Evolutionary conservation across 2,113 vertebrate genomes (phyloP), one percentile per base, ranked within the genome.

Genomic region (Pituophis catenifer): DNA sequence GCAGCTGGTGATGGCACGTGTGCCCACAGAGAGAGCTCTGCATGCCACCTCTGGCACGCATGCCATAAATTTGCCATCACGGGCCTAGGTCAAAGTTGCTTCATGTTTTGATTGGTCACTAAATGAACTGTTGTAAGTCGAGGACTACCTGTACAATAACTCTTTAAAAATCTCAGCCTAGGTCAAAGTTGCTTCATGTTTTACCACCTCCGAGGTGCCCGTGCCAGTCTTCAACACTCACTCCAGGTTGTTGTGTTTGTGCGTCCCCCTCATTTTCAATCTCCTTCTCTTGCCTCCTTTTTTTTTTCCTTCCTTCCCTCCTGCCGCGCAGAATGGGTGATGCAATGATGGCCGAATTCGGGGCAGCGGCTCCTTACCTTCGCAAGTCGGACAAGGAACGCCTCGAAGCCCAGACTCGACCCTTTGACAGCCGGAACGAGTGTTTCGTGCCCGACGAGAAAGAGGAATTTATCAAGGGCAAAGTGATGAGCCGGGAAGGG

Each of bases 381-480:
- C 96, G 97, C 48, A 97, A 98, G 75, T 97, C 97, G 1, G 97
- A 98, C 88, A 97, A 96, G 94, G 97, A 98, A 89, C 95, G 97
- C 3, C 90, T 98, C 11, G 97, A 97, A 93, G 96, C 96, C 3
- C 97, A 98, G 90, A 98, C 97, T 44, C 95, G 97, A 53, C 88
- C 94, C n/a, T 98, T 98, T 0, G 97, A 98, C 93, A 93, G 97
- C 94, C 98, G 98, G 91, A 98, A 95, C 53, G 97, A 98, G 11
- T 97, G 97, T 58, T 99, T 98, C 6, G 98, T 99, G 59, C 97
- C 98, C 0, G 98, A 99, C 90, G 96, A 98, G 9, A 98, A 98
- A 90, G 97, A 98, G n/a, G 98, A 98, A 94, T 99, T 97, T 0
- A 97, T 99, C 85, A 98, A 98, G 93, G 98, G 97, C 90, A 94